phyloP scores from a whole-genome alignment of 2,797 vertebrate species.

The Molossus molossus region DNA sequence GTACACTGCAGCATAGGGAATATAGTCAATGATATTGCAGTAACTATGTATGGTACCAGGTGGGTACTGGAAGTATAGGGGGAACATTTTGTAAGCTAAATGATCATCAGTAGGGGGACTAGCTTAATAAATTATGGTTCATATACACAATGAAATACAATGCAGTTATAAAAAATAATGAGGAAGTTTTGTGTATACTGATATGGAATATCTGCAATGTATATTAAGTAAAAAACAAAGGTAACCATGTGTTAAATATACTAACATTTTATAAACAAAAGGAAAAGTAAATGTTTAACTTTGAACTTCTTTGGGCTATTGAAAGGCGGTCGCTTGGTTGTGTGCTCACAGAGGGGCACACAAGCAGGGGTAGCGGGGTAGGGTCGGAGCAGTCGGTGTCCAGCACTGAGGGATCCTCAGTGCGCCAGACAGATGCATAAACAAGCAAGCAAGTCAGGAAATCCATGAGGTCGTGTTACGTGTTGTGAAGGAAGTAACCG shows the following conservation, averaged over 20 bases:
- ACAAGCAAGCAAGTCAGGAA: background rate
- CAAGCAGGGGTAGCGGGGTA: background rate
- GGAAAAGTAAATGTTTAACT: background rate
- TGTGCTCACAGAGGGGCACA: background rate
- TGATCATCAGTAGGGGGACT: background rate
- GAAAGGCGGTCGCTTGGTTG: background rate
- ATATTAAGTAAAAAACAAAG: slow-evolving; percentile 51
- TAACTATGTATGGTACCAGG: too few relatives aligned
- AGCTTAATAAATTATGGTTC: background rate
- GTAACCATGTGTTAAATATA: background rate
- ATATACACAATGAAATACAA: slow-evolving; percentile 1
- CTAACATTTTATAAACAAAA: slow-evolving; percentile 32
- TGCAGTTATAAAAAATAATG: slow-evolving; percentile 9
- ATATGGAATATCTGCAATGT: background rate
- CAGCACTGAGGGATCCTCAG: background rate
- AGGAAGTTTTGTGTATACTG: background rate
- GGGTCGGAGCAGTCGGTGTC: background rate
- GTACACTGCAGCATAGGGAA: too few relatives aligned
- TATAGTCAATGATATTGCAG: too few relatives aligned
- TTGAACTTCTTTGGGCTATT: background rate
- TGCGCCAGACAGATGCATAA: background rate
- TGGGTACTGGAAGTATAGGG: too few relatives aligned
- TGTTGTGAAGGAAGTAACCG: background rate
- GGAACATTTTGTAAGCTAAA: background rate
- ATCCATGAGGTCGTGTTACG: background rate